Percentiles rank a stretch among this genome's conserved stretches.
Evolutionary conservation across 1,140 invertebrate genomes (phyloP).

Genomic region (Procambarus virginalis): DNA sequence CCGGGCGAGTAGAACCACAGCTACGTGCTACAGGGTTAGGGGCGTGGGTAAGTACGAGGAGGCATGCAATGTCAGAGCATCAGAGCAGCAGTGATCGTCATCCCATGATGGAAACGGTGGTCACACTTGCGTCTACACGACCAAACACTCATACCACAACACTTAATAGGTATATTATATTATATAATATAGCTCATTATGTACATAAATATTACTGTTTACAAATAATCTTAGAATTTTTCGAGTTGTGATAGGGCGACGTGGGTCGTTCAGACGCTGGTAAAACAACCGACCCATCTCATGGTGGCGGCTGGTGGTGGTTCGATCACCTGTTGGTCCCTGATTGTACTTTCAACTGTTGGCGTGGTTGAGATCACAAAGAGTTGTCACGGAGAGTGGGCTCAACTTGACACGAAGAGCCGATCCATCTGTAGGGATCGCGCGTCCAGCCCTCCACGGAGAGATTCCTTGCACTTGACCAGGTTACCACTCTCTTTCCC

Average conservation of each 20-base stretch:
- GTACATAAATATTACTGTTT: constrained; percentile 67
- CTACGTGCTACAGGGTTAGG: constrained; percentile 46
- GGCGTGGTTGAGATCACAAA: constrained; percentile 53
- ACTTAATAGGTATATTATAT: constrained; percentile 60
- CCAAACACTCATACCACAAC: constrained; percentile 47
- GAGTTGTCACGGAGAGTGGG: neutral
- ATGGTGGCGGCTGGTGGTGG: constrained; percentile 20
- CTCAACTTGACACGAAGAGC: constrained; percentile 69
- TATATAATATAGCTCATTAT: constrained; percentile 64
- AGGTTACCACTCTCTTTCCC: constrained; percentile 41
- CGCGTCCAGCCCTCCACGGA: constrained; percentile 54
- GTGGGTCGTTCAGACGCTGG: constrained; percentile 7
- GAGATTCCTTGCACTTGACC: constrained; percentile 69
- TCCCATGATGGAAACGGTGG: constrained; percentile 16
- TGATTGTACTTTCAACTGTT: constrained; percentile 58
- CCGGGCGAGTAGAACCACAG: constrained; percentile 55
- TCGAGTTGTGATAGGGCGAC: constrained; percentile 32
- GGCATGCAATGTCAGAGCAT: constrained; percentile 30
- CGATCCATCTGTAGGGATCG: constrained; percentile 57
- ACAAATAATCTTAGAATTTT: constrained; percentile 63
- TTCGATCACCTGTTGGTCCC: constrained; percentile 59
- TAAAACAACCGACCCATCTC: constrained; percentile 30
- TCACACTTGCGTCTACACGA: constrained; percentile 1
- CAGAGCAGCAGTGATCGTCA: constrained; percentile 48
- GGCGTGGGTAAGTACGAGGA: constrained; percentile 33